phyloP scores from a whole-genome alignment of 2,888 invertebrate species.

The Coenonympha arcania region DNA sequence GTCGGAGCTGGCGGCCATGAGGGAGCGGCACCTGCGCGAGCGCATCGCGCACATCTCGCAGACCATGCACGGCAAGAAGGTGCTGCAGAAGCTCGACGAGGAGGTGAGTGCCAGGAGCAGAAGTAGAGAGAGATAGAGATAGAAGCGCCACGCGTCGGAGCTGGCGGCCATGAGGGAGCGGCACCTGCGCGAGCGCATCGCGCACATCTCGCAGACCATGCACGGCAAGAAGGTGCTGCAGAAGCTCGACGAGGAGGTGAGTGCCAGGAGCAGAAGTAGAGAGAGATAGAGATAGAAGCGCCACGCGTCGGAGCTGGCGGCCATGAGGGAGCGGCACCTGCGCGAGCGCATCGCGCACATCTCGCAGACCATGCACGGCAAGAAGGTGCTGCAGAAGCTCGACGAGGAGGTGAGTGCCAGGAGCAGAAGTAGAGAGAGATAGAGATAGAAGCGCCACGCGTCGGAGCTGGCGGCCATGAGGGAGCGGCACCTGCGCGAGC shows the following conservation, averaged over 20 bases:
- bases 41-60: slow-evolving; percentile 93
- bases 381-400: slow-evolving; percentile 89
- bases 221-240: slow-evolving; percentile 93
- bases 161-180: slow-evolving; percentile 90
- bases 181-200: slow-evolving; percentile 90
- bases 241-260: slow-evolving; percentile 86
- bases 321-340: slow-evolving; percentile 88
- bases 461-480: slow-evolving; percentile 92
- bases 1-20: slow-evolving; percentile 90
- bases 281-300: too few relatives aligned
- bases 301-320: slow-evolving; percentile 88
- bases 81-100: slow-evolving; percentile 88
- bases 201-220: slow-evolving; percentile 92
- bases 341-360: slow-evolving; percentile 94
- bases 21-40: slow-evolving; percentile 89
- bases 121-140: too few relatives aligned
- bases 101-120: slow-evolving; percentile 76
- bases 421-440: too few relatives aligned
- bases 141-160: slow-evolving; percentile 88
- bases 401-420: slow-evolving; percentile 88
- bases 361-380: slow-evolving; percentile 92
- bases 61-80: slow-evolving; percentile 93
- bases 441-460: slow-evolving; percentile 85
- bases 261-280: too few relatives aligned
- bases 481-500: slow-evolving; percentile 88